Base-by-base conservation (phyloP, 1,140 invertebrate species). In the Maconellicoccus hirsutus region DNA sequence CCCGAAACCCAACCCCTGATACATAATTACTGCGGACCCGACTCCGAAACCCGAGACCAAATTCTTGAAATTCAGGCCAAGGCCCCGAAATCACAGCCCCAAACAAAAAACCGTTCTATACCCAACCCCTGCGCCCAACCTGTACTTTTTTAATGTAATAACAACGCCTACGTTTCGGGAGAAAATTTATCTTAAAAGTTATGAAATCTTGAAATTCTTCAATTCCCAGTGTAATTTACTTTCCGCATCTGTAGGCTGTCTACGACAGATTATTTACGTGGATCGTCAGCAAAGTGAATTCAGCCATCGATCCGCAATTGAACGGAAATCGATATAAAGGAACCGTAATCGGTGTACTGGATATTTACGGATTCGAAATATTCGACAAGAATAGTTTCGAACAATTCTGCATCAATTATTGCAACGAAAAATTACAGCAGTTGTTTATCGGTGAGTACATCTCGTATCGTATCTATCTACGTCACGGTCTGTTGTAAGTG, bases 351-450 rank as follows among this genome's bases (percentile, higher is more conserved):
- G 94, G 95, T 21, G 94, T 98, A 1, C 81, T 98, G 25, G 95
- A 98, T 77, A 98, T 98, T 77, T 98, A 98, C 79, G 96, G 96
- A 16, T 98, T 98, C 82, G 95, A 98, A 83, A 95, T 98, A 73
- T 96, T 98, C 80, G 92, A 97, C 71, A 85, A 85, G 7, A 97
- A 98, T 79, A 94, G 91, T 76, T 96, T 97, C 81, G 94, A 97
- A 80, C 94, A 97, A 80, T 93, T 96, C 79, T 96, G 94, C 78
- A 98, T 98, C 76, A 97, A 97, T 79, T 97, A 97, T 81, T 97
- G 94, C 76, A 98, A 97, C 79, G 94, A 98, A 81, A 97, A 98
- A 80, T 82, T 97, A 25, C 95, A 98, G 78, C 95, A 98, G 78
- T 82, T 97, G 4, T 98, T 98, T 78, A 98, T 98, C 76, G 90